Evolutionary conservation across 1,140 invertebrate genomes (phyloP), one percentile per base, ranked within the genome.

Genomic region (Heterodera schachtii): DNA sequence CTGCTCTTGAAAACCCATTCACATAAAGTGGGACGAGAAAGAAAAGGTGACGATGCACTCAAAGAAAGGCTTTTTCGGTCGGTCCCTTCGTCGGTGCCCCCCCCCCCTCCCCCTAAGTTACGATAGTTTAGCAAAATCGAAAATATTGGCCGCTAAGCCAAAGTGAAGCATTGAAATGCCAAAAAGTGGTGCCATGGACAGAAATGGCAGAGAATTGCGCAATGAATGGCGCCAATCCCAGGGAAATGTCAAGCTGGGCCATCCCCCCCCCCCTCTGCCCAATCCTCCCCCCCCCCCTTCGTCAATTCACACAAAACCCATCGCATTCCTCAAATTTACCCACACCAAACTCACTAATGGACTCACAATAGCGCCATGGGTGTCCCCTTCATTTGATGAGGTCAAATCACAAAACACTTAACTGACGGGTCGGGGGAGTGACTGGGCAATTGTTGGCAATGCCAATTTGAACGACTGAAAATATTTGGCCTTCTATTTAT

Each of bases 11-110:
- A n/a, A 31, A 46, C n/a, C n/a, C 69, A 71, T 46, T 11, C 41
- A 41, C 11, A 71, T 43, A 16, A n/a, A 46, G 69, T 19, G 16
- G 57, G 57, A 64, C 57, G 11, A 41, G 21, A 71, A 52, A 46
- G 69, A 46, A 71, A 71, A 71, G 69, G 69, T 71, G 69, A 71
- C 69, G 69, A 71, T 41, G 31, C 69, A 71, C 69, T 71, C 69
- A 46, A 41, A 41, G 69, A 46, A 71, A 71, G 41, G 19, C 69
- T 71, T 41, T 11, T 11, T 46, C 31, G 44, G 69, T 41, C 67
- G 31, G 31, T 31, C 31, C 31, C 49, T 52, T 11, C 31, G 69
- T 46, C 69, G 43, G n/a, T 11, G 69, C 69, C 13, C 9, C 44
- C 41, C 41, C 19, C 19, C 43, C 16, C 21, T 4, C 9, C 11